Base-by-base conservation (phyloP, 2,888 invertebrate species). In the Adelphocoris suturalis region DNA sequence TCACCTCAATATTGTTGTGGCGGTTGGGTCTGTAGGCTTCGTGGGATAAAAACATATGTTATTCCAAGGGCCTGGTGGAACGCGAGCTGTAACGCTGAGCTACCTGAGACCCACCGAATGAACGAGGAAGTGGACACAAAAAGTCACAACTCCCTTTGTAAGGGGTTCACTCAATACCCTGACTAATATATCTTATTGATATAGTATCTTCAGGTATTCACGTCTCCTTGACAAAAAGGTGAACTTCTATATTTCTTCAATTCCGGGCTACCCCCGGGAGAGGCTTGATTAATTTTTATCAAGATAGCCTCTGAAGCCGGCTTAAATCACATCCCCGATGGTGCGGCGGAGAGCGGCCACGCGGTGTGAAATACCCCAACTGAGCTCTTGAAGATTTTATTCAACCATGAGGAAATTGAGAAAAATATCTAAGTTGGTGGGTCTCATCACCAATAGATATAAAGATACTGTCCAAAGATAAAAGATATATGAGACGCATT, bases 161-260 rank as follows among this genome's bases (percentile, higher is more conserved):
- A 75, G 48, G 86, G 86, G 86, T 86, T 86, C 86, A 86, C 86
- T 86, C 86, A 86, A 86, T 86, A 86, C 86, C 46, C 86, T 86
- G 68, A 86, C 86, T 86, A 86, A 86, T 86, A 86, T 86, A 86
- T 86, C 86, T 86, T 86, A 86, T 86, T 86, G 86, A 86, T 86
- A 86, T 86, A 86, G 86, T 86, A 86, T 47, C 86, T 86, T 86
- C 46, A 86, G 48, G 75, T 75, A 86, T 86, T 75, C 86, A 68
- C 86, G 86, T 86, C 86, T 19, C 19, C 86, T 75, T 86, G 86
- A 86, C 86, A 75, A 86, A 86, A 86, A 75, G 86, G 55, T 37
- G 47, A 75, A 75, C 86, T 86, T 86, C 85, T 85, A 85, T 85
- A 85, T 85, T 85, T 85, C 86, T 86, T 86, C 68, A 47, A 86